These are phyloP conservation scores for Platycheirus albimanus DNA, from an alignment of 2,888 invertebrate species.

Conservation along the genomic window DNA sequence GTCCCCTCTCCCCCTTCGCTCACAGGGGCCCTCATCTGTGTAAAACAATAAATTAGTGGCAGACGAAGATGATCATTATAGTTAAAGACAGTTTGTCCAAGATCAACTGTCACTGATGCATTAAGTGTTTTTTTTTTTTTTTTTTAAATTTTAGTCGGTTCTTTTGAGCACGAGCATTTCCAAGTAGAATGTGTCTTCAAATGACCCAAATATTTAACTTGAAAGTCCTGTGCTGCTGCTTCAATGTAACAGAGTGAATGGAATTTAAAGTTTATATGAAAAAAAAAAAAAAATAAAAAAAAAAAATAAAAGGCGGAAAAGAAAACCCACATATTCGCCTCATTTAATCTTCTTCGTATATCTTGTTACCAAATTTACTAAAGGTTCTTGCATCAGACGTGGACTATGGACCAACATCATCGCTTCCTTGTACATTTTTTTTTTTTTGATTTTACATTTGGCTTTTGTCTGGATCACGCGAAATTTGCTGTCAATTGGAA, in stretches of 20 bases:
- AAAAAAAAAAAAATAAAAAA: too few relatives aligned
- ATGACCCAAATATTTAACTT: constrained; percentile 62
- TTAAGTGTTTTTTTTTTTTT: constrained; percentile 42
- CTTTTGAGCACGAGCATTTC: constrained; percentile 15
- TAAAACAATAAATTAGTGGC: not conserved
- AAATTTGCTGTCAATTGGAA: constrained; percentile 56
- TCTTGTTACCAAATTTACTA: constrained; percentile 49
- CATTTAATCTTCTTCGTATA: not conserved
- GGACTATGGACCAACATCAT: constrained; percentile 37
- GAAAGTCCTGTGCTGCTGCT: constrained; percentile 44
- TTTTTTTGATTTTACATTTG: constrained; percentile 23
- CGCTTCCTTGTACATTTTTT: not conserved
- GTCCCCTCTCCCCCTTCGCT: too few relatives aligned
- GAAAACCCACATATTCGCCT: not conserved
- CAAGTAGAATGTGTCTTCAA: not conserved
- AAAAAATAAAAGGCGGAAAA: constrained; percentile 14
- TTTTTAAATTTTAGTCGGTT: not conserved
- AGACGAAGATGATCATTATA: constrained; percentile 9
- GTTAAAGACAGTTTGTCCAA: not conserved
- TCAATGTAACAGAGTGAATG: constrained; percentile 29
- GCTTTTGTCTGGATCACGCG: constrained; percentile 36
- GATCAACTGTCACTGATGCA: constrained; percentile 21
- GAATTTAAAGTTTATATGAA: constrained; percentile 46
- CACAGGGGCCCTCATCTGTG: not conserved
- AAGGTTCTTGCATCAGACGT: constrained; percentile 47